Evolutionary conservation across 2,888 invertebrate genomes (phyloP), one percentile per base, ranked within the genome.

Genomic region (Cephus rjabovi): DNA sequence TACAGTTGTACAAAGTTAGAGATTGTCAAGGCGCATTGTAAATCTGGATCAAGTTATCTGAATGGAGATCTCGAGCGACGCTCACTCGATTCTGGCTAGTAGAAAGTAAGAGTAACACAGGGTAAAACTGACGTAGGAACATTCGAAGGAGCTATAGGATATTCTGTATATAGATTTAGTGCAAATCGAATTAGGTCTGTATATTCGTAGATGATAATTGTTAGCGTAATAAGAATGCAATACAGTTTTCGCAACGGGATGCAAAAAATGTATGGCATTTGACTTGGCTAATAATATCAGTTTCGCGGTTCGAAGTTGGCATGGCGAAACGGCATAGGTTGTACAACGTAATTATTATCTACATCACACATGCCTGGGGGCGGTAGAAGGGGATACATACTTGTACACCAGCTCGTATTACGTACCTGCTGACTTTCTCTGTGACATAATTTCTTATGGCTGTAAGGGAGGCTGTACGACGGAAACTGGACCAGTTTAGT

Each of bases 401-500:
- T 33, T 56, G 23, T 71, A 83, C 83, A 77, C 79, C 80, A 77
- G 81, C 75, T 80, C 79, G 77, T 79, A 80, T 81, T 80, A 81
- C 83, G 81, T 81, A 76, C 23, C 79, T 35, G 34, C 23, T 74
- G 81, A 89, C 88, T 88, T 88, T 88, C 88, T 87, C 88, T 88
- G 86, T 89, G 88, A 89, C 89, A 89, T 89, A 89, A 89, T 89
- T 86, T 87, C 83, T 85, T 84, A 81, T 83, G 83, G 70, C 37
- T 15, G 74, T 79, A 80, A 81, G 83, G 82, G 86, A 85, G 85
- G 81, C 83, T 87, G 82, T 76, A 79, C 82, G 79, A 84, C 84
- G 83, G 87, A 85, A 86, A 86, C 89, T 87, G 87, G 86, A 87
- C 86, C 89, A 89, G 89, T 89, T 87, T 87, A 84, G 82, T 87